These are phyloP conservation scores for Hippopotamus amphibius DNA, from an alignment of 2,113 vertebrate species.

Conservation along the genomic window DNA sequence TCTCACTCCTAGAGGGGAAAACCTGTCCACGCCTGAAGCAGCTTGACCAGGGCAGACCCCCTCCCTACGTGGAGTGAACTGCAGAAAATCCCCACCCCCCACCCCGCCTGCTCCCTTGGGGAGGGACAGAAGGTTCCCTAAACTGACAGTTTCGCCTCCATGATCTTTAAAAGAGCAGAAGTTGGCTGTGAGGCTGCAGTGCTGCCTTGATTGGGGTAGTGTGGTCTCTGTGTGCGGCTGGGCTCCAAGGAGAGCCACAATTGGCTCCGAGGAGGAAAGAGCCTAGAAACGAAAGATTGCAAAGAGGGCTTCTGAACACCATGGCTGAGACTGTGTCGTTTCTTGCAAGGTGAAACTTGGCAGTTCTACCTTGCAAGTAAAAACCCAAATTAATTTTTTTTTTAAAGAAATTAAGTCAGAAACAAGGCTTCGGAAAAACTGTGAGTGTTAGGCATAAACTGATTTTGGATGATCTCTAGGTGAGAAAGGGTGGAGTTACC, in stretches of 20 bases:
- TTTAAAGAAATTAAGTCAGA: constrained; percentile 83
- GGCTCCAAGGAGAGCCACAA: constrained; percentile 73
- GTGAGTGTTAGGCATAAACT: constrained; percentile 79
- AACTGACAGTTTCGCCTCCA: constrained; percentile 72
- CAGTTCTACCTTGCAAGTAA: constrained; percentile 81
- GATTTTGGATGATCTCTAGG: constrained; percentile 84
- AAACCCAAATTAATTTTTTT: constrained; percentile 83
- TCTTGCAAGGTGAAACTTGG: constrained; percentile 82
- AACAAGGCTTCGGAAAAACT: constrained; percentile 81
- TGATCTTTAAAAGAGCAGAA: constrained; percentile 85
- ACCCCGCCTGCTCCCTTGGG: constrained; percentile 66
- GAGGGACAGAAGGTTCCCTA: constrained; percentile 76
- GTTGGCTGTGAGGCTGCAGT: constrained; percentile 77
- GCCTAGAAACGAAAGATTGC: constrained; percentile 59
- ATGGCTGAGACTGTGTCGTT: constrained; percentile 74
- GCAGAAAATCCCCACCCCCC: not conserved
- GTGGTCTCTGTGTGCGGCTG: constrained; percentile 70
- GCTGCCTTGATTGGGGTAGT: constrained; percentile 61
- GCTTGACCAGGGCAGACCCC: constrained; percentile 28
- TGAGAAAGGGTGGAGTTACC: constrained; percentile 75
- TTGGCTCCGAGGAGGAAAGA: constrained; percentile 75
- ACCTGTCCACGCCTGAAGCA: constrained; percentile 69
- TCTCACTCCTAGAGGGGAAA: constrained; percentile 77
- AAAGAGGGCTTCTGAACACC: constrained; percentile 69
- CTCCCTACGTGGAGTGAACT: not conserved